Evolutionary conservation across 1,140 invertebrate genomes (phyloP).

Genomic region (Caerostris extrusa): DNA sequence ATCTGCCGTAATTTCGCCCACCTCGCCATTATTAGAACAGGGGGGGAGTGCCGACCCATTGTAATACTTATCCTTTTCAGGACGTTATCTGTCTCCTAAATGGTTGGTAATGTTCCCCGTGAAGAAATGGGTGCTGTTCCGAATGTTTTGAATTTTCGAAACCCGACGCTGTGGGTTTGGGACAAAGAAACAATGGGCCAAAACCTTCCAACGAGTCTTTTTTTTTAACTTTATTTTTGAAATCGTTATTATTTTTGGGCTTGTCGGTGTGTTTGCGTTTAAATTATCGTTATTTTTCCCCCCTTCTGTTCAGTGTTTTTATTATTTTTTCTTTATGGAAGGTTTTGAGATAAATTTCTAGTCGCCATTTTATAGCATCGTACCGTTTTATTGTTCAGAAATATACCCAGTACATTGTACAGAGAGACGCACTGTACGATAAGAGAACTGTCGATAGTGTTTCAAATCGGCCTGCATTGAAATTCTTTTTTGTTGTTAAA

Average conservation of each 20-base stretch:
- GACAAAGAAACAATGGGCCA: slow-evolving; percentile 35
- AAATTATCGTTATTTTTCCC: slow-evolving; percentile 39
- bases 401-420: background rate
- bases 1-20: slow-evolving; percentile 71
- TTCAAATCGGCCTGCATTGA: background rate
- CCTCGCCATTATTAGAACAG: background rate
- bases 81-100: slow-evolving; percentile 57
- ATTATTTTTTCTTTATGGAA: background rate
- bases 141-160: slow-evolving; percentile 36
- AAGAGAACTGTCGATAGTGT: background rate
- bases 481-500: background rate
- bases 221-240: background rate
- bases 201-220: background rate
- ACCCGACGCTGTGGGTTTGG: background rate
- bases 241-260: background rate
- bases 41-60: background rate
- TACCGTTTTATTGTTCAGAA: background rate
- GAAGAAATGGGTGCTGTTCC: slow-evolving; percentile 1
- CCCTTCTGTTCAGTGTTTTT: background rate
- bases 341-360: slow-evolving; percentile 5
- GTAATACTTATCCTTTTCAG: slow-evolving; percentile 48
- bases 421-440: background rate
- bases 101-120: slow-evolving; percentile 12
- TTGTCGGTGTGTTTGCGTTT: background rate
- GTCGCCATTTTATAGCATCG: background rate